phyloP scores from a whole-genome alignment of 2,797 vertebrate species.

The Scyliorhinus canicula region DNA sequence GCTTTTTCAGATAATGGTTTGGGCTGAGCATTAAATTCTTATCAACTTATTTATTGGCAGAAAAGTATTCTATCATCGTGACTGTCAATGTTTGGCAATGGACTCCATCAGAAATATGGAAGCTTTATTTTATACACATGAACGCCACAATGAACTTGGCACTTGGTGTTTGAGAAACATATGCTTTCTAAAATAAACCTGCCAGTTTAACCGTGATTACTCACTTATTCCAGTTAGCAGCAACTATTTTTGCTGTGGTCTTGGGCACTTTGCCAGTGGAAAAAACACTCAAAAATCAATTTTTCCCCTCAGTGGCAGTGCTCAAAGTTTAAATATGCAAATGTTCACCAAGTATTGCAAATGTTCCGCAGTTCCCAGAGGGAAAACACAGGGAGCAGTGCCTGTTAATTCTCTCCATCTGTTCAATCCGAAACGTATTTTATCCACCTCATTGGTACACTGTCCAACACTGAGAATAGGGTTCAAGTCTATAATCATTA shows the following conservation, averaged over 20 bases:
- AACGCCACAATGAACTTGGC: conserved; percentile 16
- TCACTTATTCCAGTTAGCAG: conserved; percentile 9
- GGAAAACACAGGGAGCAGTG: neutral
- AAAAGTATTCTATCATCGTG: neutral
- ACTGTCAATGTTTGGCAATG: neutral
- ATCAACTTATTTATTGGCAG: neutral
- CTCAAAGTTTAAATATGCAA: conserved; percentile 30
- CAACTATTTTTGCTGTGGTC: neutral
- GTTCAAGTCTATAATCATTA: neutral
- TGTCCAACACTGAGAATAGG: conserved; percentile 6
- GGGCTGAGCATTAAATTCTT: neutral
- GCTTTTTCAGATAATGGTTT: neutral
- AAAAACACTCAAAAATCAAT: conserved; percentile 22
- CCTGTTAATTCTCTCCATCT: conserved; percentile 32
- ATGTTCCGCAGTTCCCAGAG: neutral
- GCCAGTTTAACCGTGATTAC: conserved; percentile 21
- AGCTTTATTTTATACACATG: neutral
- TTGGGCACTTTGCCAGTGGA: conserved; percentile 27
- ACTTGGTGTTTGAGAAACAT: conserved; percentile 25
- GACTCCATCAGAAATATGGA: neutral
- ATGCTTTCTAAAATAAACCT: conserved; percentile 18
- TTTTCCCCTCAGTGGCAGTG: conserved; percentile 26
- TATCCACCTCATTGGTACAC: neutral
- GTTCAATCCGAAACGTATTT: conserved; percentile 8
- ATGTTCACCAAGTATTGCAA: neutral